A percentile compares a stretch with the other conserved stretches of the same genome.
These are phyloP conservation scores for Amblyopsis hoosieri DNA, from an alignment of 2,797 vertebrate genomes.

Conservation along the genomic window DNA sequence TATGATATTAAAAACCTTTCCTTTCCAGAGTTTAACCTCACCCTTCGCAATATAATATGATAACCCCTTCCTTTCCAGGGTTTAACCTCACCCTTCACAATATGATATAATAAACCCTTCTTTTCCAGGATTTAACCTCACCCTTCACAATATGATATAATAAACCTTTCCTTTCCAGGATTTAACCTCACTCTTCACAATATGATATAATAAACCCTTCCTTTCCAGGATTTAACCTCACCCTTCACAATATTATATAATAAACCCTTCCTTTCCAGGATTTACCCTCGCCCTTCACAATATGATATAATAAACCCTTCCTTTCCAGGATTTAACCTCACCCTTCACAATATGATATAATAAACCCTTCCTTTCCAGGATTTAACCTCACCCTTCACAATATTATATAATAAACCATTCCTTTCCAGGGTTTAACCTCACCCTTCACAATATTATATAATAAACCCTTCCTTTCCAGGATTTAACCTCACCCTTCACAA, in stretches of 20 bases:
- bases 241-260: no score
- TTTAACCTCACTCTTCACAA: constrained; percentile 82
- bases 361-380: not conserved
- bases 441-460: constrained; percentile 75
- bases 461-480: not conserved
- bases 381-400: constrained; percentile 82
- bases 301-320: no score
- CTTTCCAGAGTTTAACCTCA: constrained; percentile 50
- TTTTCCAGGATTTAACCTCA: constrained; percentile 49
- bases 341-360: not conserved
- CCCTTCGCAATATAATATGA: constrained; percentile 75
- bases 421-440: constrained; percentile 50
- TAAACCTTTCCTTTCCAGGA: not conserved
- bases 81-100: constrained; percentile 82
- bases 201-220: not conserved
- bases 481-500: constrained; percentile 82
- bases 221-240: not conserved
- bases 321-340: no score
- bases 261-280: no score
- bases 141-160: constrained; percentile 77
- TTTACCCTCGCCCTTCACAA: no score
- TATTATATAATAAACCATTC: not conserved
- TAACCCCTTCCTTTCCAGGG: not conserved
- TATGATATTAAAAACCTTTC: not conserved
- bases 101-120: not conserved